These are phyloP conservation scores for Salticus scenicus DNA, from an alignment of 2,888 invertebrate species.

Conservation along the genomic window DNA sequence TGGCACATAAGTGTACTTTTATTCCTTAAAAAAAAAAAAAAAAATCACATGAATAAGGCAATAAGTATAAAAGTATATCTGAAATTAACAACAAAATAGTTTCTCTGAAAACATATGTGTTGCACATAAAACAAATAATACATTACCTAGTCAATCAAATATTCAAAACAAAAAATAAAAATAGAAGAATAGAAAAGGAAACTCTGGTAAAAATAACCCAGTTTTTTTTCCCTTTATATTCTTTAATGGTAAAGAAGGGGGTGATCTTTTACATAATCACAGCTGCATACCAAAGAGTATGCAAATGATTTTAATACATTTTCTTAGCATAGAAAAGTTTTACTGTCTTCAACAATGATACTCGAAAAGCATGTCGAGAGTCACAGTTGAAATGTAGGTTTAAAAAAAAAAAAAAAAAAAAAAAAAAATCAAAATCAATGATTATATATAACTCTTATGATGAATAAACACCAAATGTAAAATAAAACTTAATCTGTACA, in stretches of 20 bases:
- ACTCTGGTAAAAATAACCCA: background rate
- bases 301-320: background rate
- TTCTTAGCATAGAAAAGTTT: background rate
- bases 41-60: background rate
- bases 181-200: background rate
- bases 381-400: background rate
- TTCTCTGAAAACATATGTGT: no score
- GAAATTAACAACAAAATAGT: background rate
- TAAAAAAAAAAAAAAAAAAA: background rate
- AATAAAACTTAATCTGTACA: conserved; percentile 36
- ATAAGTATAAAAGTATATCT: background rate
- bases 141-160: background rate
- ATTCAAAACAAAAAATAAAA: background rate
- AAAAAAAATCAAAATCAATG: background rate
- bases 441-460: background rate
- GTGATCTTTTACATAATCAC: background rate
- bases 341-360: background rate
- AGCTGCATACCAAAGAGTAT: background rate
- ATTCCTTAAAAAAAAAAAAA: no score
- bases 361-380: background rate
- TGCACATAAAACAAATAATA: no score
- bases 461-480: conserved; percentile 14
- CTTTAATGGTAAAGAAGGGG: background rate
- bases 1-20: conserved; percentile 1
- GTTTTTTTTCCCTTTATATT: background rate